Conservation (phyloP, 1,140 invertebrate genomes). For the Cepaea nemoralis region DNA sequence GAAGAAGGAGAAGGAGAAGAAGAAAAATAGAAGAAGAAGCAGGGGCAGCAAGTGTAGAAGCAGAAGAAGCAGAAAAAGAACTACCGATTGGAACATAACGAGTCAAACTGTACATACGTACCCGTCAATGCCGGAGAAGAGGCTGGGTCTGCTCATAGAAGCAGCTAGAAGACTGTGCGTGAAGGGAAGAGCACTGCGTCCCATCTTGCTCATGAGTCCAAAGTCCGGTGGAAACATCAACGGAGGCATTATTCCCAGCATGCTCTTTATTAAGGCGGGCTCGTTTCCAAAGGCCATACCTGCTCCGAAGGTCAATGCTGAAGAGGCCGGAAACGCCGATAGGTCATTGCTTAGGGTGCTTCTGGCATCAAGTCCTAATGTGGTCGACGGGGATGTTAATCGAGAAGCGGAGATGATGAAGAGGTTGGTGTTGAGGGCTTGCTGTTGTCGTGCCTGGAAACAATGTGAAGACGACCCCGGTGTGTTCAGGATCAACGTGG, state of each 20-base stretch:
- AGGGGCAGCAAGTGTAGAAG: too few relatives aligned
- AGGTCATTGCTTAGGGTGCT: not conserved
- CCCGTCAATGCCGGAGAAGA: conserved; percentile 64
- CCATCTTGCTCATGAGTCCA: conserved; percentile 46
- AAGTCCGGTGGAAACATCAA: conserved; percentile 47
- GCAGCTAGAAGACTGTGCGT: conserved; percentile 61
- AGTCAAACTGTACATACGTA: too few relatives aligned
- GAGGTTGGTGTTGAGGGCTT: conserved; percentile 16
- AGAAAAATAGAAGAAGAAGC: too few relatives aligned
- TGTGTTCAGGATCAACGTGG: conserved; percentile 37
- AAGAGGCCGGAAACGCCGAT: conserved; percentile 7
- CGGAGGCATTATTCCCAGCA: conserved; percentile 39
- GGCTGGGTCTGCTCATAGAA: conserved; percentile 55
- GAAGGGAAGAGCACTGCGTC: conserved; percentile 53
- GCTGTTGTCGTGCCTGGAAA: not conserved
- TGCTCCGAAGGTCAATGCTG: conserved; percentile 22
- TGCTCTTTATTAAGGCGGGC: conserved; percentile 32
- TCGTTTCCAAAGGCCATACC: conserved; percentile 26
- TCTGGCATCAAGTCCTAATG: not conserved
- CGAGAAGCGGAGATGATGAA: not conserved
- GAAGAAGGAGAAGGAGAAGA: too few relatives aligned
- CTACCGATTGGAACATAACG: too few relatives aligned
- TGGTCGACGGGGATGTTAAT: not conserved
- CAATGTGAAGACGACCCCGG: not conserved
- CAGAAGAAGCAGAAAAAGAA: too few relatives aligned